Evolutionary conservation across 1,140 invertebrate species (phyloP), one percentile per base, ranked within the genome.

Genomic region (Hormaphis cornu): DNA sequence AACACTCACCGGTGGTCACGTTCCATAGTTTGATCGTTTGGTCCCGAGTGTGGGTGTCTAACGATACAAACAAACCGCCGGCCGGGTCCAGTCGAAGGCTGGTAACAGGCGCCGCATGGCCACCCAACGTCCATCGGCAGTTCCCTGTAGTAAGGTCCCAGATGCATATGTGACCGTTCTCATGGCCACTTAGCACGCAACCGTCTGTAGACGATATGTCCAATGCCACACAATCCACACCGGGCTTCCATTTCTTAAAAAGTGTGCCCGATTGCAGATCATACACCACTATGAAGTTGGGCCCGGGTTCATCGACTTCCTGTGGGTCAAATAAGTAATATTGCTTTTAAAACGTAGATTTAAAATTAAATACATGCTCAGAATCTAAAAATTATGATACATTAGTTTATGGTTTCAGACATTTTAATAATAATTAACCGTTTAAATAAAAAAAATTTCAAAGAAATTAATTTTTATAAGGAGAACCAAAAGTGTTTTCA

Each of bases 231-330:
- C 87, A 90, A 77, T 89, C 88, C 70, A 85, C 85, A 46, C 84
- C 85, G 1, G 89, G 89, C 78, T 93, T 93, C 89, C 90, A 91
- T 79, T 91, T 91, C 78, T 92, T 92, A 79, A 93, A 93, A 72
- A 93, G 76, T 2, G 90, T 93, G n/a, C 91, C 91, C 73, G 89
- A 92, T 80, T 90, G 87, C n/a, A 94, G 81, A 79, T 94, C 91
- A 77, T 93, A 94, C 28, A 93, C 89, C 42, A 92, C 89, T 63
- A 94, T 90, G 80, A 92, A 93, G 80, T 92, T 93, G 1, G 90
- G 88, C 30, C 85, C 83, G 0, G 87, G 84, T 75, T 90, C 89
- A 74, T 90, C 88, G 24, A 92, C 82, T 79, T 93, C 90, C 78
- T 90, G 81, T 30, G 83, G 83, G 54, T 83, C 83, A 73, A 71